phyloP scores from a whole-genome alignment of 2,113 vertebrate genomes.

The Dasyornis broadbenti region DNA sequence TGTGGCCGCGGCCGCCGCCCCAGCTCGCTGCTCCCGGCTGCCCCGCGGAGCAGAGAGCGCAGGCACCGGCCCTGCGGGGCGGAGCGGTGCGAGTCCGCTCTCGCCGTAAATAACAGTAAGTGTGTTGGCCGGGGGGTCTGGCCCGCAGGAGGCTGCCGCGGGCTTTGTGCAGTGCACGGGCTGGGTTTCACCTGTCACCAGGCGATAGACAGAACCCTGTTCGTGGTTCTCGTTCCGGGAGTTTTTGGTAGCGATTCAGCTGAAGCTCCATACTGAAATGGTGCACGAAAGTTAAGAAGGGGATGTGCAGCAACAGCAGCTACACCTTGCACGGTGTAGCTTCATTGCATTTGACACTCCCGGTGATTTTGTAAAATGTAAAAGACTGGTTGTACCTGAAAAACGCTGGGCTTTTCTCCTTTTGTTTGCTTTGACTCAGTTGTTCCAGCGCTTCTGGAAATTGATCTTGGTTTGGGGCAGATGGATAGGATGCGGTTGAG shows the following conservation, averaged over 20 bases:
- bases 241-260: background rate
- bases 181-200: background rate
- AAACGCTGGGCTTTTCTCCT: background rate
- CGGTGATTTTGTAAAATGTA: background rate
- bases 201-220: accelerated
- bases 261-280: background rate
- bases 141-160: accelerated
- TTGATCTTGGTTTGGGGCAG: background rate
- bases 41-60: background rate
- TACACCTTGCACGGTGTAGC: accelerated
- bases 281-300: background rate
- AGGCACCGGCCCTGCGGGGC: background rate
- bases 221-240: accelerated
- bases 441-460: background rate
- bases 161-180: accelerated
- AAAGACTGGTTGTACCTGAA: background rate
- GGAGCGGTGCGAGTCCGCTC: background rate
- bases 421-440: background rate
- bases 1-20: background rate
- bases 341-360: background rate
- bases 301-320: background rate
- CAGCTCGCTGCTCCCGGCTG: too few species aligned
- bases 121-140: accelerated
- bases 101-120: background rate
- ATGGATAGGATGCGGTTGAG: background rate